These are phyloP conservation scores for Trachelipus rathkii DNA, from an alignment of 1,140 invertebrate species.

Conservation along the genomic window DNA sequence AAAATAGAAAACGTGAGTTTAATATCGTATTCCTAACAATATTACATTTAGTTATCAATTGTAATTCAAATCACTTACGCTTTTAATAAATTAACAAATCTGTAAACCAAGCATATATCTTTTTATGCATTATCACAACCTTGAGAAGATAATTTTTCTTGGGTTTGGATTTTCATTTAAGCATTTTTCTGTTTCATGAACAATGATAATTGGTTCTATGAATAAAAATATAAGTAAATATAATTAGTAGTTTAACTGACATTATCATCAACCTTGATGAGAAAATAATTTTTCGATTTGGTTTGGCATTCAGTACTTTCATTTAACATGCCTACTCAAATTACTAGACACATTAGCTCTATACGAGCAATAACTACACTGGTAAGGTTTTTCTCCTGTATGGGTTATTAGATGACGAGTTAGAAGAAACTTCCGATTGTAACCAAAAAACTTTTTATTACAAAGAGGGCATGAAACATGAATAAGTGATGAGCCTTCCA, in stretches of 20 bases:
- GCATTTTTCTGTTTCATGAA: too few relatives aligned
- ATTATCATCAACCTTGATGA: too few relatives aligned
- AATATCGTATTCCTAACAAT: too few relatives aligned
- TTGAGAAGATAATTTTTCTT: neutral
- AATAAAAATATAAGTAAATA: too few relatives aligned
- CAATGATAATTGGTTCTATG: too few relatives aligned
- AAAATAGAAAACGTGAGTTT: too few relatives aligned
- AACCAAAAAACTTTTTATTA: constrained; percentile 37
- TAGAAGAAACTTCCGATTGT: constrained; percentile 42
- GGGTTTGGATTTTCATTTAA: too few relatives aligned
- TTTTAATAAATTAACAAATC: too few relatives aligned
- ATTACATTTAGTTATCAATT: too few relatives aligned
- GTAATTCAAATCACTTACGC: too few relatives aligned
- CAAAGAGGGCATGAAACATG: constrained; percentile 34
- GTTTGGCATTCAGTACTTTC: constrained; percentile 30
- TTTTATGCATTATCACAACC: neutral
- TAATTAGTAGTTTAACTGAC: too few relatives aligned
- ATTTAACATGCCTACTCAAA: constrained; percentile 35
- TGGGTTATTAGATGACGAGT: constrained; percentile 47
- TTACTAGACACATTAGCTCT: constrained; percentile 45
- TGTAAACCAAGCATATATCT: too few relatives aligned
- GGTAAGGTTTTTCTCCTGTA: constrained; percentile 51
- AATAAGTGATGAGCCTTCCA: constrained; percentile 21
- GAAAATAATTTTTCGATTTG: neutral
- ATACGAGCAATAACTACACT: constrained; percentile 53